Evolutionary conservation across 1,140 invertebrate genomes (phyloP).

Genomic region (Camponotus pennsylvanicus): DNA sequence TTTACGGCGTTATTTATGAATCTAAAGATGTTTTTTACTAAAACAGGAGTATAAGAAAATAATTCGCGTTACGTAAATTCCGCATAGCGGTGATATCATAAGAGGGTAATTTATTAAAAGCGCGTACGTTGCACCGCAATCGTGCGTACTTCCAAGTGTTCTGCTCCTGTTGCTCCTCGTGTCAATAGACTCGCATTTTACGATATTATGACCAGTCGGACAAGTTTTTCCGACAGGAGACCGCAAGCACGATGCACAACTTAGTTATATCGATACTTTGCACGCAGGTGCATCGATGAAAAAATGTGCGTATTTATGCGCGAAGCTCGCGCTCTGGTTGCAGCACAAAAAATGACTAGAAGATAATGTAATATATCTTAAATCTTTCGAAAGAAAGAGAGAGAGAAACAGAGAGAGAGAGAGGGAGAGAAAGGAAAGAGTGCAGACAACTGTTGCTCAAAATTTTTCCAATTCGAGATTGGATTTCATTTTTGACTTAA

Average conservation of each 20-base stretch:
- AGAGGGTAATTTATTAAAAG: constrained; percentile 63
- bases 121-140: constrained; percentile 54
- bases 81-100: constrained; percentile 45
- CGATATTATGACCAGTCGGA: constrained; percentile 66
- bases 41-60: constrained; percentile 22
- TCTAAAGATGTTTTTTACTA: constrained; percentile 51
- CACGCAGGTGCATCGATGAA: constrained; percentile 68
- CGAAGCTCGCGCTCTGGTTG: background rate
- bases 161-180: constrained; percentile 60
- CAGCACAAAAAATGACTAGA: background rate
- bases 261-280: constrained; percentile 66
- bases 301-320: constrained; percentile 44
- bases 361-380: background rate
- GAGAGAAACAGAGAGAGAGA: too few species aligned
- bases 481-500: too few species aligned
- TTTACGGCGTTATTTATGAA: background rate
- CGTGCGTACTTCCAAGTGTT: constrained; percentile 64
- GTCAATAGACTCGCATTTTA: constrained; percentile 69
- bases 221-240: constrained; percentile 71
- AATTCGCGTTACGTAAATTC: constrained; percentile 15
- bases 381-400: background rate
- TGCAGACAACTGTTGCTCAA: too few species aligned
- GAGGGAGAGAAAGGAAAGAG: too few species aligned
- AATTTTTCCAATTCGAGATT: too few species aligned
- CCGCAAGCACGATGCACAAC: constrained; percentile 63